phyloP scores from a whole-genome alignment of 2,113 vertebrate species.

The Leptobrachium leishanense region DNA sequence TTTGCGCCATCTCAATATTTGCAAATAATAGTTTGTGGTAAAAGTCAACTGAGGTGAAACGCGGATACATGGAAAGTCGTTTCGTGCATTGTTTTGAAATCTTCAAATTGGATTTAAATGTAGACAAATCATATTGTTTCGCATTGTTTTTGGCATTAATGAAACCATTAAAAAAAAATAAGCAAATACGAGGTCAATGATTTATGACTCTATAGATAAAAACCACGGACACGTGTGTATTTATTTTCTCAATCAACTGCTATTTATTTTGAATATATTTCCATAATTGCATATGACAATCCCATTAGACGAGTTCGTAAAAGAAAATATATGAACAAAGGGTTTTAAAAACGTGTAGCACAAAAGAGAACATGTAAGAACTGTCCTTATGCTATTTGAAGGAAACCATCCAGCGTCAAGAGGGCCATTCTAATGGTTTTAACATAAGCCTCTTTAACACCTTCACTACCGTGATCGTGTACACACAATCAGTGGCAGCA shows the following conservation, averaged over 20 bases:
- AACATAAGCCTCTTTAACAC: no score
- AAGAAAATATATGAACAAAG: no score
- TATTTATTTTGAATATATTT: background rate
- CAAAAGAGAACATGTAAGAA: no score
- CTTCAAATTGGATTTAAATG: slow-evolving; percentile 30
- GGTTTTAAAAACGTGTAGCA: no score
- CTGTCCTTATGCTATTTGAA: no score
- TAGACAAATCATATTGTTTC: slow-evolving; percentile 4
- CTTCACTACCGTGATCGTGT: no score
- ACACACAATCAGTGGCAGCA: no score
- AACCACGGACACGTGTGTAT: background rate
- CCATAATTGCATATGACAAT: background rate
- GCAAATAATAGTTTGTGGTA: slow-evolving; percentile 35
- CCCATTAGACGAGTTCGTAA: background rate
- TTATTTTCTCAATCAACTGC: slow-evolving; percentile 1
- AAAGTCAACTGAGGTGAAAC: slow-evolving; percentile 36
- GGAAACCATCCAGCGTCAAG: no score
- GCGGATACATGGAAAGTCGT: slow-evolving; percentile 25
- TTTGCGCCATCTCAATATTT: slow-evolving; percentile 30
- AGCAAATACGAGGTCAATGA: background rate
- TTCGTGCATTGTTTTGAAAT: slow-evolving; percentile 29
- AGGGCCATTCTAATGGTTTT: no score
- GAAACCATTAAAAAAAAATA: background rate
- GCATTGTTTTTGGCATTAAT: slow-evolving; percentile 10
- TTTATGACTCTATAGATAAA: background rate